These are phyloP conservation scores for Enoplosus armatus DNA, from an alignment of 2,797 vertebrate species.

Conservation along the genomic window DNA sequence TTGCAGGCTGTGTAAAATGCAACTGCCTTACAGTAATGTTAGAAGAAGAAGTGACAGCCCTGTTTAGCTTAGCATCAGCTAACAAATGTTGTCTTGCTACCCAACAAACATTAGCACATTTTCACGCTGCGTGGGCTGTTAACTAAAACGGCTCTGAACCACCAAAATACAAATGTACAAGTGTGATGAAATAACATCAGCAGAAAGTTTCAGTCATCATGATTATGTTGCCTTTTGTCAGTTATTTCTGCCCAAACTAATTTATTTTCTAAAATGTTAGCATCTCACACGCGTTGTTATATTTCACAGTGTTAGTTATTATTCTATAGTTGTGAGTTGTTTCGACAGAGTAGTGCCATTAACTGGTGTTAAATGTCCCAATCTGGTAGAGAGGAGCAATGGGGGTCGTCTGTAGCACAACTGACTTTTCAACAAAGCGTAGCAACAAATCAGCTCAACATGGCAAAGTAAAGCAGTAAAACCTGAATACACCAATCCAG, in stretches of 20 bases:
- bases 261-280: not conserved
- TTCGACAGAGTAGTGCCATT: too few relatives aligned
- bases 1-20: too few relatives aligned
- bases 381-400: not conserved
- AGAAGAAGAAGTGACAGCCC: too few relatives aligned
- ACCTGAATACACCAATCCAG: not conserved
- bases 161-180: too few relatives aligned
- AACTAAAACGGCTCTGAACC: not conserved
- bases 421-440: not conserved
- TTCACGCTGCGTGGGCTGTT: not conserved
- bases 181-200: not conserved
- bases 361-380: too few relatives aligned
- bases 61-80: not conserved
- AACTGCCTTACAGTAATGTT: too few relatives aligned
- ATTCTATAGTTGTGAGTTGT: too few relatives aligned
- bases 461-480: not conserved
- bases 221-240: not conserved
- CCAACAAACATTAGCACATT: not conserved
- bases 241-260: not conserved
- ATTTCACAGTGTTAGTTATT: not conserved
- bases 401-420: not conserved
- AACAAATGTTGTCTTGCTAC: not conserved
- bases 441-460: not conserved
- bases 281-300: not conserved
- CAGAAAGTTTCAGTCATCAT: not conserved